phyloP scores from a whole-genome alignment of 2,113 vertebrate species.

The Saccopteryx leptura region DNA sequence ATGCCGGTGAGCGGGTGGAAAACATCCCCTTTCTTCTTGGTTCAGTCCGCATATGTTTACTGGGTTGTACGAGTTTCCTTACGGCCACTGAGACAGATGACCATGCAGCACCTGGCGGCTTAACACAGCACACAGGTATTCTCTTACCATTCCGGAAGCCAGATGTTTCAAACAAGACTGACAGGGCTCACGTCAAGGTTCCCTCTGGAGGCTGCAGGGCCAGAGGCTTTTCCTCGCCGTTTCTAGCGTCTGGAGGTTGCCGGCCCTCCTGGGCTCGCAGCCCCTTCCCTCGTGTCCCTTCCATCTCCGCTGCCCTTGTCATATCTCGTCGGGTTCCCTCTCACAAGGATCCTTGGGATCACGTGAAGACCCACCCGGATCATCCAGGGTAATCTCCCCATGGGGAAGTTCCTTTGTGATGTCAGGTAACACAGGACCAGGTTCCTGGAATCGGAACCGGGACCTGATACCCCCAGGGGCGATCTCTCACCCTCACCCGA shows the following conservation, averaged over 20 bases:
- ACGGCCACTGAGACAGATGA: not conserved
- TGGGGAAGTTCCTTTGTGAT: not conserved
- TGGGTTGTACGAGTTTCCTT: fast-evolving
- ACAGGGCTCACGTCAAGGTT: not conserved
- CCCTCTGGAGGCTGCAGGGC: not conserved
- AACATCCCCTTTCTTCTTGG: not conserved
- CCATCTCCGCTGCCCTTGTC: fast-evolving
- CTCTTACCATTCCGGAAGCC: not conserved
- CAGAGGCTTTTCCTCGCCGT: not conserved
- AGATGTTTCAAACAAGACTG: not conserved
- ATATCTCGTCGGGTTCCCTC: not conserved
- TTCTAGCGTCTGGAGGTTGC: not conserved
- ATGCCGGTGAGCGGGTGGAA: not conserved
- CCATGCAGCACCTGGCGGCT: not conserved
- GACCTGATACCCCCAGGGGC: too few relatives aligned
- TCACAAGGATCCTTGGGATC: not conserved
- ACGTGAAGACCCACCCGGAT: too few relatives aligned
- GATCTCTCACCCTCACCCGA: fast-evolving
- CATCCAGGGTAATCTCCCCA: fast-evolving
- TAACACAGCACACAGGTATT: not conserved
- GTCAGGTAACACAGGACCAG: too few relatives aligned
- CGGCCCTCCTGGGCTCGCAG: not conserved
- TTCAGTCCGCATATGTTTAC: not conserved
- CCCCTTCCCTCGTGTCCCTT: not conserved
- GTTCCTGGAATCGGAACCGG: not conserved